These are phyloP conservation scores for Tiliqua scincoides DNA, from an alignment of 2,113 vertebrate species.

Conservation along the genomic window DNA sequence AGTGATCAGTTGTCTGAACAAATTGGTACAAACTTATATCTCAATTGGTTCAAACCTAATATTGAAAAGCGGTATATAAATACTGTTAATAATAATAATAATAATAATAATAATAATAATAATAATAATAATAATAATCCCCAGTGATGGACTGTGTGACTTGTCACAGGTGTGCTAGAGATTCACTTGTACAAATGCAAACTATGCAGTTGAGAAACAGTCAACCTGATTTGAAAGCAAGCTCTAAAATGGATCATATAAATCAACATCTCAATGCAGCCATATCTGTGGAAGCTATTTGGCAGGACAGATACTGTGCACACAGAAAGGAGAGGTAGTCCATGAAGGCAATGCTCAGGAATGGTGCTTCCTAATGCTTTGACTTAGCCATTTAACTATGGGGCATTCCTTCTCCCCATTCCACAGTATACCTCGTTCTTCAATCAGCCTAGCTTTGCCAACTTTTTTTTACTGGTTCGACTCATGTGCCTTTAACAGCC, in stretches of 20 bases:
- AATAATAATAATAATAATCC: too few species aligned
- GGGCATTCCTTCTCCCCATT: neutral
- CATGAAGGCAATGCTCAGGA: neutral
- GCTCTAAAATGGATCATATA: neutral
- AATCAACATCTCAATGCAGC: too few species aligned
- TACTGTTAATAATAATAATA: too few species aligned
- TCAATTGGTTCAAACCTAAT: too few species aligned
- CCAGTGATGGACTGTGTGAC: too few species aligned
- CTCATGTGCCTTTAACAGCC: neutral
- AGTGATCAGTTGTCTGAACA: too few species aligned
- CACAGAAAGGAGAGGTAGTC: neutral
- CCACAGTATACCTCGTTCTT: neutral
- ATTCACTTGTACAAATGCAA: neutral
- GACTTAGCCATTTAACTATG: too few species aligned
- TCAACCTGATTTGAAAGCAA: neutral
- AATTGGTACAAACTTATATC: too few species aligned
- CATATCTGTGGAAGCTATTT: neutral
- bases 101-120: too few species aligned
- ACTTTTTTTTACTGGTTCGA: neutral
- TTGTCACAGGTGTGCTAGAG: too few species aligned
- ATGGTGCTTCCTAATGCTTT: neutral
- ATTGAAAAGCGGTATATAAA: too few species aligned
- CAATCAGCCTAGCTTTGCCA: neutral
- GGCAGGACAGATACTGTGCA: neutral
- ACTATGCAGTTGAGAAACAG: neutral